A percentile compares a stretch with the other conserved stretches of the same genome.
Conservation (phyloP, 2,888 invertebrate species). For the Acronicta leporina region DNA sequence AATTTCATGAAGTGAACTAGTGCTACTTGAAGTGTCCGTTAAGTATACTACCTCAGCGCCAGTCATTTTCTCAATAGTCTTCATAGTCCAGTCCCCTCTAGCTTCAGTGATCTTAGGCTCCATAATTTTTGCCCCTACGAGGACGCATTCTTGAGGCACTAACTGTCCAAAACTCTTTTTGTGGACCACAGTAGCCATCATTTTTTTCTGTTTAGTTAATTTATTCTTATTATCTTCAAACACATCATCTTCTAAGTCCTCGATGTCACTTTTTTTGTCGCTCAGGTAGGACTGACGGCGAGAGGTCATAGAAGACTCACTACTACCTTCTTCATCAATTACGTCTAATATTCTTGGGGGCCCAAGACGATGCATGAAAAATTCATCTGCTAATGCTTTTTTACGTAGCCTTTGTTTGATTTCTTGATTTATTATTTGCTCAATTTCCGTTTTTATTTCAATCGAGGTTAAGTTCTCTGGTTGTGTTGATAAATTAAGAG, state of each 20-base stretch:
- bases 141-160: constrained; percentile 85
- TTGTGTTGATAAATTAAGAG: constrained; percentile 87
- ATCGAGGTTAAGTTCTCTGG: constrained; percentile 75
- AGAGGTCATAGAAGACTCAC: constrained; percentile 90
- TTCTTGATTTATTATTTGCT: constrained; percentile 82
- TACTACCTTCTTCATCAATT: constrained; percentile 93
- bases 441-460: constrained; percentile 84
- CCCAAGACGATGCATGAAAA: constrained; percentile 81
- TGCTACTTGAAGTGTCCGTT: constrained; percentile 91
- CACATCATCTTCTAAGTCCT: constrained; percentile 86
- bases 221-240: constrained; percentile 78
- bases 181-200: constrained; percentile 60
- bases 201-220: constrained; percentile 56
- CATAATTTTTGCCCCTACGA: constrained; percentile 90
- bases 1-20: constrained; percentile 89
- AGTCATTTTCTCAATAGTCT: constrained; percentile 85
- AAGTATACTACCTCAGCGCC: constrained; percentile 92
- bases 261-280: constrained; percentile 82
- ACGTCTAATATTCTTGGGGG: constrained; percentile 92
- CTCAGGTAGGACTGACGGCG: constrained; percentile 86
- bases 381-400: constrained; percentile 80
- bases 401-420: constrained; percentile 79
- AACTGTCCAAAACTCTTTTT: constrained; percentile 73
- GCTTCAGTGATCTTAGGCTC: constrained; percentile 89
- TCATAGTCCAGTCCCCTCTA: constrained; percentile 87